These are phyloP conservation scores for Sandelia bainsii DNA, from an alignment of 2,797 vertebrate genomes.

Conservation along the genomic window DNA sequence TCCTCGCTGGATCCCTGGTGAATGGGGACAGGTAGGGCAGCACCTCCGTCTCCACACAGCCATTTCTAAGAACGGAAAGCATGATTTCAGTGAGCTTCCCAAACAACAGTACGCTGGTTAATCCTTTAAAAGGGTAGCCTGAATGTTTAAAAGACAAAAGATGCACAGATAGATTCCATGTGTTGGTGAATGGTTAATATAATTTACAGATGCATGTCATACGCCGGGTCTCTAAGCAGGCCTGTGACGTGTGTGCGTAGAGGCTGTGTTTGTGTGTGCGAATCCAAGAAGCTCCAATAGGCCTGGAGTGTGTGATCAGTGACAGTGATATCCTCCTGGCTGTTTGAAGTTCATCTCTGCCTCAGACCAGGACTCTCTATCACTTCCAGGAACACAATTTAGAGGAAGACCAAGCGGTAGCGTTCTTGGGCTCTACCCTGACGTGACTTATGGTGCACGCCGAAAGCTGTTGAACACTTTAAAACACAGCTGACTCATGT, in stretches of 20 bases:
- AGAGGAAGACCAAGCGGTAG: conserved; percentile 66
- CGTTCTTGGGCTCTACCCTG: conserved; percentile 60
- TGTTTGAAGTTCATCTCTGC: conserved; percentile 82
- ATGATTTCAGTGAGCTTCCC: neutral
- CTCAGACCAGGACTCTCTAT: conserved; percentile 62
- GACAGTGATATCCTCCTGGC: conserved; percentile 63
- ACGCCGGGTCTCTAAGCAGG: conserved; percentile 81
- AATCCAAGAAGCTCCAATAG: conserved; percentile 44
- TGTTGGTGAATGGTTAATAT: conserved; percentile 69
- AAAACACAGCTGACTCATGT: conserved; percentile 72
- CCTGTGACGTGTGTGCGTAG: conserved; percentile 57
- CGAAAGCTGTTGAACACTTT: conserved; percentile 54
- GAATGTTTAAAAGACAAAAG: conserved; percentile 38
- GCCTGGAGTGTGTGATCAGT: conserved; percentile 71
- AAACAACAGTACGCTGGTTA: neutral
- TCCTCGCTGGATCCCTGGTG: conserved; percentile 96
- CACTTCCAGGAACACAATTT: conserved; percentile 79
- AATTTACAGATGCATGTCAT: conserved; percentile 82
- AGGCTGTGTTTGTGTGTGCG: conserved; percentile 39
- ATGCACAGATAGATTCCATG: conserved; percentile 36
- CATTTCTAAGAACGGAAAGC: neutral
- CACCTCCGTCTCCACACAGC: neutral
- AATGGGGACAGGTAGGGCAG: conserved; percentile 94
- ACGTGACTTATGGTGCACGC: conserved; percentile 55
- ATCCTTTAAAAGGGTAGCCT: conserved; percentile 41